Percentiles rank a stretch among this genome's conserved stretches.
Conservation (phyloP, 2,797 vertebrate species). For the Smutsia gigantea region DNA sequence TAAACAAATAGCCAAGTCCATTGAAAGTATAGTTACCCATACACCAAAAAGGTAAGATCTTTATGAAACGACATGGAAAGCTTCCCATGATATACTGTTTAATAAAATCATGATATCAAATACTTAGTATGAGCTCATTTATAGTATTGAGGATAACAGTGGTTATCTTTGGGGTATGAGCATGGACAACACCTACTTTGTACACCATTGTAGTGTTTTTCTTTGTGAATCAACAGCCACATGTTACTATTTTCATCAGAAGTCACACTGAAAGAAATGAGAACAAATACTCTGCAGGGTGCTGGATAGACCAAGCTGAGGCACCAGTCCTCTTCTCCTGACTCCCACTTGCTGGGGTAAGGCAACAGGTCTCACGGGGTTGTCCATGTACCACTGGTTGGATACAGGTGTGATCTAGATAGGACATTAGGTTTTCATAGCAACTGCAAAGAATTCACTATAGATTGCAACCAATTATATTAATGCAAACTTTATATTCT, state of each 20-base stretch:
- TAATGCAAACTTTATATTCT: not conserved
- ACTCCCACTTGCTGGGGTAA: no score
- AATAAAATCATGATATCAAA: not conserved
- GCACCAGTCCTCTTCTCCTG: not conserved
- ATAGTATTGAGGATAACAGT: not conserved
- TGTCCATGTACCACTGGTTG: not conserved
- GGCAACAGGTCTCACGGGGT: not conserved
- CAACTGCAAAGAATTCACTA: not conserved
- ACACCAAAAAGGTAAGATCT: not conserved
- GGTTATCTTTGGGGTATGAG: not conserved
- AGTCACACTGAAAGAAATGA: not conserved
- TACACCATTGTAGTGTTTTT: not conserved
- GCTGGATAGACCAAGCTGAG: not conserved
- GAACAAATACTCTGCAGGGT: not conserved
- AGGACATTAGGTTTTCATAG: not conserved
- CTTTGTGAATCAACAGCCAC: not conserved
- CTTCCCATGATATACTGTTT: not conserved
- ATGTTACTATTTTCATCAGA: not conserved
- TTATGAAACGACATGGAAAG: not conserved
- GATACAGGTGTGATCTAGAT: not conserved
- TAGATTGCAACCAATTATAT: not conserved
- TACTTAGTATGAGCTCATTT: not conserved
- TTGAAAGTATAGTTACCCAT: no score
- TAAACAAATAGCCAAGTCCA: no score
- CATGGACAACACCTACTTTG: not conserved